phyloP scores from a whole-genome alignment of 2,113 vertebrate species.

The Todiramphus chloris region DNA sequence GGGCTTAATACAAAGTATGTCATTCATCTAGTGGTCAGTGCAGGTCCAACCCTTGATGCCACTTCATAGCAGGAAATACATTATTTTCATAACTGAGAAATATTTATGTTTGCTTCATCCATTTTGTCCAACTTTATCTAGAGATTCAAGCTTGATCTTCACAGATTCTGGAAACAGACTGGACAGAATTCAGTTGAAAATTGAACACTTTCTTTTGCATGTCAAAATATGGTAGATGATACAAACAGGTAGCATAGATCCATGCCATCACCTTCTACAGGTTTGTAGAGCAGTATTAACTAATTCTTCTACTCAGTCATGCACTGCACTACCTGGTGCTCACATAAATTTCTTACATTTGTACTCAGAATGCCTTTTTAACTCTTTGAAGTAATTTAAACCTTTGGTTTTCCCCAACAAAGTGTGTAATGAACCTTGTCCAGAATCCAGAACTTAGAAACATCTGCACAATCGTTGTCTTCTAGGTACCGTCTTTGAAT shows the following conservation, averaged over 20 bases:
- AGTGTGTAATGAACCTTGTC: fast-evolving
- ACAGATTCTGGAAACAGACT: background rate
- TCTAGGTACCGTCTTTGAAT: background rate
- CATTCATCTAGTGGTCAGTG: too few relatives aligned
- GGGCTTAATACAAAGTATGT: too few relatives aligned
- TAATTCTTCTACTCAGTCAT: background rate
- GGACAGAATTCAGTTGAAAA: background rate
- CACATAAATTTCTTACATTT: background rate
- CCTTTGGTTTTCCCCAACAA: background rate
- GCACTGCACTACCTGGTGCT: background rate
- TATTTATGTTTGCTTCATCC: background rate
- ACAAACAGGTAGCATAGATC: background rate
- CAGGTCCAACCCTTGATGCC: too few relatives aligned
- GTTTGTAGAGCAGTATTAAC: background rate
- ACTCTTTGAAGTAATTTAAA: background rate
- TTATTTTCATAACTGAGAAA: background rate
- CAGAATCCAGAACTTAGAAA: background rate
- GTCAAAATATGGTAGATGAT: background rate
- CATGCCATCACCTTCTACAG: background rate
- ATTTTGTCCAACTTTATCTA: background rate
- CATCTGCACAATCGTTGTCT: background rate
- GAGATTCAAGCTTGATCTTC: background rate
- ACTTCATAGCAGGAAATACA: background rate
- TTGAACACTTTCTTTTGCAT: background rate
- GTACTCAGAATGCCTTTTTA: background rate